These are phyloP conservation scores for Salarias fasciatus DNA, from an alignment of 2,797 vertebrate species.

Conservation along the genomic window DNA sequence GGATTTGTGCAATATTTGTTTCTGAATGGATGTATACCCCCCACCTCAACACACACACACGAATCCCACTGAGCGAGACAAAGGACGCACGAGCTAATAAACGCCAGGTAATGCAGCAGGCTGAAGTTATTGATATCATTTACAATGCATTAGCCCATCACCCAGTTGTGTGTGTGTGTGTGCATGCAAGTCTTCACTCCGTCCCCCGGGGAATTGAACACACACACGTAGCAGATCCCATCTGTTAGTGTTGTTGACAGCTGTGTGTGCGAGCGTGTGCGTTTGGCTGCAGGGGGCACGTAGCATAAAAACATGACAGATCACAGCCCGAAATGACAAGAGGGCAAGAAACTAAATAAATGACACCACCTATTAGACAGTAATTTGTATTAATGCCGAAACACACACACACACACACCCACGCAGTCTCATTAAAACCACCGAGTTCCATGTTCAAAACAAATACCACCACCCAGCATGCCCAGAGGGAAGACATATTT, in stretches of 20 bases:
- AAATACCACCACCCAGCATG: slow-evolving; percentile 30
- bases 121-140: slow-evolving; percentile 68
- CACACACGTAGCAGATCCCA: slow-evolving; percentile 54
- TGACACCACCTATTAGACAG: slow-evolving; percentile 54
- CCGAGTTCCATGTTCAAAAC: slow-evolving; percentile 37
- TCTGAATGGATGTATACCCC: slow-evolving; percentile 7
- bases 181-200: slow-evolving; percentile 21
- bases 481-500: slow-evolving; percentile 28
- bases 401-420: slow-evolving; percentile 24
- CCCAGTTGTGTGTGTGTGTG: slow-evolving; percentile 41
- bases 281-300: slow-evolving; percentile 36
- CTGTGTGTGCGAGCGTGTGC: slow-evolving; percentile 27
- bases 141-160: slow-evolving; percentile 66
- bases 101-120: slow-evolving; percentile 45
- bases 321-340: slow-evolving; percentile 56
- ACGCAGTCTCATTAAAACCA: slow-evolving; percentile 40
- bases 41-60: slow-evolving; percentile 14
- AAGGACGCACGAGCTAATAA: slow-evolving; percentile 46
- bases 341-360: slow-evolving; percentile 56
- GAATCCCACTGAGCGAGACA: slow-evolving; percentile 31
- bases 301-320: slow-evolving; percentile 66
- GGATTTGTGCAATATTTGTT: slow-evolving; percentile 11
- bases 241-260: slow-evolving; percentile 74
- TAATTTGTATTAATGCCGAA: slow-evolving; percentile 58
- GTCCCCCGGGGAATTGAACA: slow-evolving; percentile 40